Conservation (phyloP, 2,797 vertebrate genomes). For the Bucorvus abyssinicus region DNA sequence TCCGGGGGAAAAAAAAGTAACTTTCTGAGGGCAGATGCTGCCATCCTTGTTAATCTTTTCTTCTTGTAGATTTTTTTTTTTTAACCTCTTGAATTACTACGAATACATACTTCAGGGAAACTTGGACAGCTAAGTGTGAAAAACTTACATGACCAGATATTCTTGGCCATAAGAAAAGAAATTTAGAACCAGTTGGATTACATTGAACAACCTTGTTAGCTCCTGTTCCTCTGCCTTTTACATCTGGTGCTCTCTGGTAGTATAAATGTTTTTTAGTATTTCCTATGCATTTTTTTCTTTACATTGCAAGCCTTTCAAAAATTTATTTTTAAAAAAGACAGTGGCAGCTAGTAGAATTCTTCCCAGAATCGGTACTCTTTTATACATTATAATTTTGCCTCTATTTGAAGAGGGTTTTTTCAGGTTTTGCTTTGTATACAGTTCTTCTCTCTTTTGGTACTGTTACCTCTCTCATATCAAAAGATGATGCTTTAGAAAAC, state of each 20-base stretch:
- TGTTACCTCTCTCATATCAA: neutral
- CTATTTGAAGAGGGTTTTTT: neutral
- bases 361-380: neutral
- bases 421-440: neutral
- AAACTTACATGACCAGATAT: neutral
- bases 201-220: neutral
- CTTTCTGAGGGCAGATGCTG: neutral
- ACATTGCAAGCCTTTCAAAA: too few relatives aligned
- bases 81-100: neutral
- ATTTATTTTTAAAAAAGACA: too few relatives aligned
- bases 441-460: neutral
- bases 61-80: neutral
- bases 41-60: neutral
- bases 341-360: neutral
- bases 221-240: neutral
- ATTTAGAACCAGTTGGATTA: neutral
- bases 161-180: neutral
- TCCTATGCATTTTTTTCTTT: neutral
- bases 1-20: neutral
- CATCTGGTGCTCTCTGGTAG: neutral
- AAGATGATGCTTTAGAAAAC: neutral
- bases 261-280: neutral
- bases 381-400: neutral
- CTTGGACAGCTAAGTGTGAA: neutral
- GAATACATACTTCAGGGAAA: neutral